phyloP scores from a whole-genome alignment of 2,888 invertebrate genomes.

The Lysandra coridon region DNA sequence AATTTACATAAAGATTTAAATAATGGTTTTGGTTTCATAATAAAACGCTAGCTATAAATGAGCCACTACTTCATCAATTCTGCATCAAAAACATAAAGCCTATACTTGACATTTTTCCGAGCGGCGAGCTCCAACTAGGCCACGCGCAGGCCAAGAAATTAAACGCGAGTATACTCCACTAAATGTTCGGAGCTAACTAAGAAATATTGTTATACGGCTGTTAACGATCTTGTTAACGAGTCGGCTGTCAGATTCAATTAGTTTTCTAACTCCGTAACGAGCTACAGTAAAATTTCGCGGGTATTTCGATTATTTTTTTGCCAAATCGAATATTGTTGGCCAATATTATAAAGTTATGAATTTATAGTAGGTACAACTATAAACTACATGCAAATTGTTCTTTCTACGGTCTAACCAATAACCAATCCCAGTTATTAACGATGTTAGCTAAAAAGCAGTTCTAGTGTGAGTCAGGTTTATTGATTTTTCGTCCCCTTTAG shows the following conservation, averaged over 20 bases:
- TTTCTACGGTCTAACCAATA: not conserved
- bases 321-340: not conserved
- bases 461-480: constrained; percentile 2
- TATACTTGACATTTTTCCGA: constrained; percentile 30
- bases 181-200: constrained; percentile 9
- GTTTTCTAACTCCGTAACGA: not conserved
- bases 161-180: constrained; percentile 16
- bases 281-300: not conserved
- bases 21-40: constrained; percentile 18
- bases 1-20: not conserved
- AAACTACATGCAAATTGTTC: not conserved
- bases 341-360: not conserved
- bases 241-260: not conserved
- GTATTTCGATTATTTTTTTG: not conserved
- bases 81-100: constrained; percentile 29
- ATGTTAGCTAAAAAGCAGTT: not conserved
- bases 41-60: constrained; percentile 22
- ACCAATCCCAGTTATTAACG: not conserved
- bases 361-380: not conserved
- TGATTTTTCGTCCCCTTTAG: not conserved
- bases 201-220: constrained; percentile 7
- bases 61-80: constrained; percentile 20
- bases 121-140: constrained; percentile 29
- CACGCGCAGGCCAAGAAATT: constrained; percentile 28
- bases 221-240: constrained; percentile 9